Evolutionary conservation across 2,888 invertebrate species (phyloP).

Genomic region (Barypeithes pellucidus): DNA sequence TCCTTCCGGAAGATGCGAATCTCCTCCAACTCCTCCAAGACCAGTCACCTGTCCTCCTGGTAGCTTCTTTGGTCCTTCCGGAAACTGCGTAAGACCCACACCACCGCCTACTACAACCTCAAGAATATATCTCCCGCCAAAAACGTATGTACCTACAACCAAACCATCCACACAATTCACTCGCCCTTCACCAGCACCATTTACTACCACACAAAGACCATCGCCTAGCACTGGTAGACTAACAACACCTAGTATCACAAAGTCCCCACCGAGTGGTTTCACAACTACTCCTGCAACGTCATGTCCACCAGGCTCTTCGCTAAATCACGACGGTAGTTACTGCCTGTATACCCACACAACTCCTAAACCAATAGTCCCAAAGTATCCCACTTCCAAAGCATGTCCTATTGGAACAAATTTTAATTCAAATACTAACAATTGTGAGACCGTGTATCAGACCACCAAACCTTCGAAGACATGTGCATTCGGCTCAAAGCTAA

Average conservation of each 20-base stretch:
- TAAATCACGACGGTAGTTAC: conserved; percentile 33
- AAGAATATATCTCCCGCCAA: conserved; percentile 60
- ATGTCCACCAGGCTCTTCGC: conserved; percentile 43
- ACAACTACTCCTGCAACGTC: conserved; percentile 29
- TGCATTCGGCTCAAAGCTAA: conserved; percentile 30
- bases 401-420: conserved; percentile 53
- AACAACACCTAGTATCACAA: conserved; percentile 50
- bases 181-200: conserved; percentile 55
- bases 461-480: conserved; percentile 43
- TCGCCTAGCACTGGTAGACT: conserved; percentile 54
- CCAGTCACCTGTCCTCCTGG: conserved; percentile 54
- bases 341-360: conserved; percentile 34
- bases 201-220: conserved; percentile 51
- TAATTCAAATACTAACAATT: conserved; percentile 44
- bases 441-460: conserved; percentile 42
- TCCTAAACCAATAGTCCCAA: conserved; percentile 27
- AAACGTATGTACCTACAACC: conserved; percentile 60
- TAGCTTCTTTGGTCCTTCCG: conserved; percentile 49
- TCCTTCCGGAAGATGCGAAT: conserved; percentile 55
- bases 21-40: conserved; percentile 53
- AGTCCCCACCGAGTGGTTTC: conserved; percentile 38
- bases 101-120: conserved; percentile 51
- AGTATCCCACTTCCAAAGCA: conserved; percentile 46
- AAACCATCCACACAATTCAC: conserved; percentile 55
- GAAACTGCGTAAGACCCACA: conserved; percentile 54